Conservation (phyloP, 2,888 invertebrate species). For the Pyrgus malvae region DNA sequence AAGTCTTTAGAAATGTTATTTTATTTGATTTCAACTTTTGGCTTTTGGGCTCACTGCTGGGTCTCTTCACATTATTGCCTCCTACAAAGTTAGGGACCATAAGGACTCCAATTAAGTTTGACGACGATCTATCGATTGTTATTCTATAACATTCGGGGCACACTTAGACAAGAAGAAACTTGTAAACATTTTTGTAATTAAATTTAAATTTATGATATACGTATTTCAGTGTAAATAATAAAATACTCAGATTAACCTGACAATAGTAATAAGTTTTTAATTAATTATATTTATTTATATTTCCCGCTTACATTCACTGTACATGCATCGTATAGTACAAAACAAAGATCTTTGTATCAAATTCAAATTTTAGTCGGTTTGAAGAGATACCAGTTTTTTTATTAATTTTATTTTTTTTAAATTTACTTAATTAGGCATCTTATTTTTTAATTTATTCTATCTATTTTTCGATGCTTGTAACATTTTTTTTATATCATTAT, state of each 20-base stretch:
- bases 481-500: constrained; percentile 39
- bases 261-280: constrained; percentile 75
- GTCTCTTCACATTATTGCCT: too few species aligned
- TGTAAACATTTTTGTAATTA: constrained; percentile 14
- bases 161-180: too few species aligned
- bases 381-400: constrained; percentile 78
- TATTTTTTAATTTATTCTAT: constrained; percentile 58
- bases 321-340: constrained; percentile 64
- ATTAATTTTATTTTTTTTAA: constrained; percentile 75
- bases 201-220: constrained; percentile 29
- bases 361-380: constrained; percentile 76
- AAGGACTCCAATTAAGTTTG: too few species aligned
- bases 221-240: constrained; percentile 54
- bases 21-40: too few species aligned
- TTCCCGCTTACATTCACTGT: constrained; percentile 57
- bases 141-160: too few species aligned
- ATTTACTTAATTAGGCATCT: constrained; percentile 73
- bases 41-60: too few species aligned
- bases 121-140: too few species aligned
- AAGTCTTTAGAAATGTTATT: too few species aligned
- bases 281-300: constrained; percentile 63
- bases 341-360: constrained; percentile 65
- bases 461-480: constrained; percentile 62
- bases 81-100: too few species aligned
- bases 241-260: constrained; percentile 79